Evolutionary conservation across 2,113 vertebrate genomes (phyloP).

Genomic region (Percopsis transmontana): DNA sequence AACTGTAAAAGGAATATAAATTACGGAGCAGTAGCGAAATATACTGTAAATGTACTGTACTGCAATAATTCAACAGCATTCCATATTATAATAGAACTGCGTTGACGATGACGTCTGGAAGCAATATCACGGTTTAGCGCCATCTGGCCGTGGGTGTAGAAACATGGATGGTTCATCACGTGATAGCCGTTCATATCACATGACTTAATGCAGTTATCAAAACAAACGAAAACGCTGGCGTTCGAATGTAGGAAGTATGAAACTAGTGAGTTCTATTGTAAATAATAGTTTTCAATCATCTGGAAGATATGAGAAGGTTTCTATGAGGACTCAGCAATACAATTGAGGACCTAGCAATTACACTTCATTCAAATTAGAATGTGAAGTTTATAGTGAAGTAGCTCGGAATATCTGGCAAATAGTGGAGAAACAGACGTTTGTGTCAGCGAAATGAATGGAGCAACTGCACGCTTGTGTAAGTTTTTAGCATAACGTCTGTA

Average conservation of each 20-base stretch:
- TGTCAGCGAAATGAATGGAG: slow-evolving; percentile 15
- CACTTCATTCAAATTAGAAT: too few species aligned
- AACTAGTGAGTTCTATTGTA: too few species aligned
- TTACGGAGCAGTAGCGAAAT: too few species aligned
- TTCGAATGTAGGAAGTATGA: neutral
- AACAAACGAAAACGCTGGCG: too few species aligned
- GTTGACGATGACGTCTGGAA: neutral
- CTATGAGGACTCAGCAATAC: slow-evolving; percentile 4
- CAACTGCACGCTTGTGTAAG: neutral
- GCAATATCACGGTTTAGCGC: neutral
- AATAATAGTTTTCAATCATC: neutral
- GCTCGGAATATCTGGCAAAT: too few species aligned
- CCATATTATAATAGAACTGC: neutral
- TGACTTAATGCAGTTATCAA: slow-evolving; percentile 30
- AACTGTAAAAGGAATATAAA: too few species aligned
- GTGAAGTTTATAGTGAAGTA: neutral
- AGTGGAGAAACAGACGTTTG: neutral
- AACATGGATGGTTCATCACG: slow-evolving; percentile 11
- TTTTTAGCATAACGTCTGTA: neutral
- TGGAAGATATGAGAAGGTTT: slow-evolving; percentile 18
- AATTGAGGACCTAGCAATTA: too few species aligned
- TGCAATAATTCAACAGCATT: neutral
- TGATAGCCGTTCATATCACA: slow-evolving; percentile 47
- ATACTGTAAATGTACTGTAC: too few species aligned
- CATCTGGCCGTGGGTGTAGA: slow-evolving; percentile 5